Conservation (phyloP, 1,140 invertebrate genomes). For the Tenebrio molitor region DNA sequence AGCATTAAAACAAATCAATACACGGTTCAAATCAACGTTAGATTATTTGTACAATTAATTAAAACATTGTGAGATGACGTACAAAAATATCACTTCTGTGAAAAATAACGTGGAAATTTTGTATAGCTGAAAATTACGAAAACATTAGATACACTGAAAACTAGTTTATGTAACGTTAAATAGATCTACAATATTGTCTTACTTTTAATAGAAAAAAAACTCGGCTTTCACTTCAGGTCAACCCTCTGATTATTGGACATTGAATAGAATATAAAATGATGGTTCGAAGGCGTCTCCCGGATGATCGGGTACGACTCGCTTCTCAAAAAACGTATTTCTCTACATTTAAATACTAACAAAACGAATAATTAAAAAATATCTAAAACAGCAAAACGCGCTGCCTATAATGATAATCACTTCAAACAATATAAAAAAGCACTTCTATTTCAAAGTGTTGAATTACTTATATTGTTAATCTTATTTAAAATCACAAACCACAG, state of each 20-base stretch:
- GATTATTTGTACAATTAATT: slow-evolving; percentile 3
- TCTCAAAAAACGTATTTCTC: too few species aligned
- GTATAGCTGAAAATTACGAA: slow-evolving; percentile 19
- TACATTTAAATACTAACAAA: too few species aligned
- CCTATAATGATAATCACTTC: not conserved
- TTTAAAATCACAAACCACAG: slow-evolving; percentile 41
- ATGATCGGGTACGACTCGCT: too few species aligned
- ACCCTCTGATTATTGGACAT: too few species aligned
- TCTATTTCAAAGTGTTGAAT: not conserved
- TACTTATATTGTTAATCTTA: slow-evolving; percentile 30
- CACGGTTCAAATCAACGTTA: not conserved
- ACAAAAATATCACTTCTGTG: slow-evolving; percentile 20
- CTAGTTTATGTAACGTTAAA: too few species aligned
- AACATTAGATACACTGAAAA: not conserved
- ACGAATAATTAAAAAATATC: too few species aligned
- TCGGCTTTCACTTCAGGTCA: too few species aligned
- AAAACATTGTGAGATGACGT: not conserved
- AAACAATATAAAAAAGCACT: not conserved
- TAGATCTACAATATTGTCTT: too few species aligned
- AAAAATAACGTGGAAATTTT: slow-evolving; percentile 12
- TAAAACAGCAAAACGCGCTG: too few species aligned
- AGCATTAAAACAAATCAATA: slow-evolving; percentile 21
- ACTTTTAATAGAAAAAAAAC: too few species aligned
- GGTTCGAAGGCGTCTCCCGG: too few species aligned
- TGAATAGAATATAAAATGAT: too few species aligned